Evolutionary conservation across 2,797 vertebrate species (phyloP).

Genomic region (Salmo trutta): DNA sequence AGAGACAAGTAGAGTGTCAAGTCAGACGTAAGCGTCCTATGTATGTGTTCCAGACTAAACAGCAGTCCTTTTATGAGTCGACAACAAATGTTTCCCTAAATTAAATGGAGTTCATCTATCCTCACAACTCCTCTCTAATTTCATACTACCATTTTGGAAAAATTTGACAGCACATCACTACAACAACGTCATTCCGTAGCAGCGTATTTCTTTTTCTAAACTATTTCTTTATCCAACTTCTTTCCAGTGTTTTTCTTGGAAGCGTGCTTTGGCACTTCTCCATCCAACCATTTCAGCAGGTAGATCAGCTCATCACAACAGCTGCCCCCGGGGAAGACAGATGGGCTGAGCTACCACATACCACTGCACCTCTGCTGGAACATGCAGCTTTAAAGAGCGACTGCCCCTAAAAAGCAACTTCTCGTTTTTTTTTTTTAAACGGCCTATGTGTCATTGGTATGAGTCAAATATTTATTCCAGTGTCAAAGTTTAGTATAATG

Average conservation of each 20-base stretch:
- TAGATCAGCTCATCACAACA: background rate
- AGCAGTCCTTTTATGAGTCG: background rate
- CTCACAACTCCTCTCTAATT: background rate
- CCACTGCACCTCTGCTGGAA: background rate
- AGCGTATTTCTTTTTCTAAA: too few relatives aligned
- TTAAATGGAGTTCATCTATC: background rate
- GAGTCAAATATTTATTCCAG: too few relatives aligned
- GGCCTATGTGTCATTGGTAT: too few relatives aligned
- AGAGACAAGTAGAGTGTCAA: too few relatives aligned
- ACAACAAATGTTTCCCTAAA: background rate
- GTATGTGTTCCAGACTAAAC: background rate
- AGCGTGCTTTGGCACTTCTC: background rate
- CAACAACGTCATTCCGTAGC: background rate
- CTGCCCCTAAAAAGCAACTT: too few relatives aligned
- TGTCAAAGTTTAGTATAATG: too few relatives aligned
- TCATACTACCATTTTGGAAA: background rate
- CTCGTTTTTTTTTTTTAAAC: too few relatives aligned
- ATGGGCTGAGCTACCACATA: background rate
- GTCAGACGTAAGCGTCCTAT: background rate
- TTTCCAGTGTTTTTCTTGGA: background rate
- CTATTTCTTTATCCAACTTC: background rate
- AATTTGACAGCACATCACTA: background rate
- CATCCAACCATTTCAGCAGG: background rate
- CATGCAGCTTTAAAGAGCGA: background rate
- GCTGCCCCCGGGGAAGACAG: background rate